These are phyloP conservation scores for Dexiosoma caninum DNA, from an alignment of 2,888 invertebrate species.

Conservation along the genomic window DNA sequence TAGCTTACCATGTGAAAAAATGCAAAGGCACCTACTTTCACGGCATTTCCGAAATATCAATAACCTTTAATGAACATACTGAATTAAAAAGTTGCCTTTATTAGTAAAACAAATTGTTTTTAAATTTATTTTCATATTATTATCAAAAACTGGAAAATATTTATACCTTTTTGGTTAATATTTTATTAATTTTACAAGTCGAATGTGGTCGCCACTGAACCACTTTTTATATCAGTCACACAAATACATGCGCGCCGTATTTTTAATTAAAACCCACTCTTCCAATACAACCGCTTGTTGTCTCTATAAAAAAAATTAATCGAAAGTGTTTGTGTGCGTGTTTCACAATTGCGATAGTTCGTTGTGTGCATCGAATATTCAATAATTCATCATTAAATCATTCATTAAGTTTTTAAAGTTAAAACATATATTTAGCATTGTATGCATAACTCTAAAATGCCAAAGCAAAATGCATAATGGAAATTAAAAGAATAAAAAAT, in stretches of 20 bases:
- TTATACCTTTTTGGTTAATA: too few relatives aligned
- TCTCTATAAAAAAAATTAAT: not conserved
- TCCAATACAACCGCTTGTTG: not conserved
- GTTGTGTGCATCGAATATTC: constrained; percentile 5
- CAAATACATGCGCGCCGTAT: not conserved
- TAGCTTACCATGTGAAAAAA: too few relatives aligned
- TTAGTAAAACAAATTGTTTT: too few relatives aligned
- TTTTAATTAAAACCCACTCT: constrained; percentile 46
- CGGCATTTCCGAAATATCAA: too few relatives aligned
- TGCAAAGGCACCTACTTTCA: too few relatives aligned
- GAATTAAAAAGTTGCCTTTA: too few relatives aligned
- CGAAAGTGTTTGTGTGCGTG: not conserved
- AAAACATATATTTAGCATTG: constrained; percentile 53
- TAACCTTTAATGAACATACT: too few relatives aligned
- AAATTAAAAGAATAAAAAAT: constrained; percentile 8
- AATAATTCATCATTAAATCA: constrained; percentile 57
- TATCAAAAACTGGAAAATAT: too few relatives aligned
- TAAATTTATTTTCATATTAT: too few relatives aligned
- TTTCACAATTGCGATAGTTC: not conserved
- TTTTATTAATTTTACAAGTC: too few relatives aligned
- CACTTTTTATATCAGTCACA: too few relatives aligned
- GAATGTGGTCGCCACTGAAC: too few relatives aligned
- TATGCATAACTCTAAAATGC: constrained; percentile 49
- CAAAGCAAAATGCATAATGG: constrained; percentile 8
- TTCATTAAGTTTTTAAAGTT: constrained; percentile 54